Conservation (phyloP, 2,888 invertebrate genomes). For the Drosophila siamana region DNA sequence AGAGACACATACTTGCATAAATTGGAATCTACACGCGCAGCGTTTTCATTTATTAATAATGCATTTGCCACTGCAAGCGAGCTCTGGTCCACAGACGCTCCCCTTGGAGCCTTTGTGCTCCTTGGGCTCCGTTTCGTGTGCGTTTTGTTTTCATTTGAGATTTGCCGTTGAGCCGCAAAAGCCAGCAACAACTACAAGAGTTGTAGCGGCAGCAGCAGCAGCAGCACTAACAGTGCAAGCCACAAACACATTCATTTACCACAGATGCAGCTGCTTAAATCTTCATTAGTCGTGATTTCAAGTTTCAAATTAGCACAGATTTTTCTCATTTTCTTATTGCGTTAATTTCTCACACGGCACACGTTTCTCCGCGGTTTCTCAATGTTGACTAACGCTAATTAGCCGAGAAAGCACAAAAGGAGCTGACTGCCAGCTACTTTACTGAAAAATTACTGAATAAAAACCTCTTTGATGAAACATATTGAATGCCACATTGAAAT, state of each 20-base stretch:
- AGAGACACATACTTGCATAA: constrained; percentile 42
- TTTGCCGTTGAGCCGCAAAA: constrained; percentile 43
- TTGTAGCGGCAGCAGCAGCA: constrained; percentile 16
- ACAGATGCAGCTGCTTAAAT: constrained; percentile 62
- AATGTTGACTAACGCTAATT: constrained; percentile 57
- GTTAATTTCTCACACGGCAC: constrained; percentile 55
- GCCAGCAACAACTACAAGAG: background rate
- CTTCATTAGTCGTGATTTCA: constrained; percentile 71
- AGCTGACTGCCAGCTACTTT: background rate
- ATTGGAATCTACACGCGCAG: constrained; percentile 62
- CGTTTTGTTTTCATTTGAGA: constrained; percentile 63
- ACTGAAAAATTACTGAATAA: background rate
- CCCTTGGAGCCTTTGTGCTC: constrained; percentile 29
- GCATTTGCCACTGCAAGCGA: constrained; percentile 49
- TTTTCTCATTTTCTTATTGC: constrained; percentile 49
- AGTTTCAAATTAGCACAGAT: constrained; percentile 61
- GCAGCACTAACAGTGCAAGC: constrained; percentile 11
- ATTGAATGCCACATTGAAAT: background rate
- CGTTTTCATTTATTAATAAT: constrained; percentile 70
- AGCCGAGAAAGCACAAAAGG: constrained; percentile 13
- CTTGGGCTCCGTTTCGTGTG: constrained; percentile 40
- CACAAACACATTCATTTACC: constrained; percentile 57
- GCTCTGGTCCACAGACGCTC: background rate
- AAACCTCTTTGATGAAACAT: background rate
- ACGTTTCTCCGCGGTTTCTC: constrained; percentile 54